These are phyloP conservation scores for Drosophila birchii DNA, from an alignment of 2,888 invertebrate species.

Conservation along the genomic window DNA sequence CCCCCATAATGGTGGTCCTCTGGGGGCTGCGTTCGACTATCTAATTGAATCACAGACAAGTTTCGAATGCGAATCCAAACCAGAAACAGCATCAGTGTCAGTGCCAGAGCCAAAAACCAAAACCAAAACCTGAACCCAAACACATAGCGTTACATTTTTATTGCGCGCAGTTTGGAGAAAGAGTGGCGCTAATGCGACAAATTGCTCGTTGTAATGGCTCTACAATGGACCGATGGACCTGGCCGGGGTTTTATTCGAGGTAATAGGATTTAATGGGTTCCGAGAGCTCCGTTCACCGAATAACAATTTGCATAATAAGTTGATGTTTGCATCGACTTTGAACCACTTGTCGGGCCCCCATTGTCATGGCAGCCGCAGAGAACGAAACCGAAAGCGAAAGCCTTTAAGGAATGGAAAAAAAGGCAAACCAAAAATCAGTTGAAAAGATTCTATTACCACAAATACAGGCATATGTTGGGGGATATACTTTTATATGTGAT, in stretches of 20 bases:
- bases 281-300: conserved; percentile 57
- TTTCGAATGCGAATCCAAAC: conserved; percentile 12
- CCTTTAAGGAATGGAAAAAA: conserved; percentile 27
- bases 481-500: not conserved
- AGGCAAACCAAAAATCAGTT: conserved; percentile 32
- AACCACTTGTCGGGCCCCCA: conserved; percentile 9
- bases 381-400: not conserved
- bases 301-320: conserved; percentile 76
- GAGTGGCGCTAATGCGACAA: conserved; percentile 55
- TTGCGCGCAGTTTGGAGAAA: conserved; percentile 3
- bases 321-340: conserved; percentile 58
- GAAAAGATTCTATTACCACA: conserved; percentile 40
- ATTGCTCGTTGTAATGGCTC: conserved; percentile 60
- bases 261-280: conserved; percentile 68
- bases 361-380: conserved; percentile 50
- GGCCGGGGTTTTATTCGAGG: conserved; percentile 43
- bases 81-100: not conserved
- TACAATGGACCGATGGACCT: conserved; percentile 18
- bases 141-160: conserved; percentile 23
- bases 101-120: conserved; percentile 1
- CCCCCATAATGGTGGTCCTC: not conserved
- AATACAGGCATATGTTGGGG: conserved; percentile 3
- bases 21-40: conserved; percentile 19
- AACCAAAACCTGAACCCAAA: conserved; percentile 1
- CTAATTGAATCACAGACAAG: conserved; percentile 33